Conservation (phyloP, 2,888 invertebrate species). For the Philaethria dido region DNA sequence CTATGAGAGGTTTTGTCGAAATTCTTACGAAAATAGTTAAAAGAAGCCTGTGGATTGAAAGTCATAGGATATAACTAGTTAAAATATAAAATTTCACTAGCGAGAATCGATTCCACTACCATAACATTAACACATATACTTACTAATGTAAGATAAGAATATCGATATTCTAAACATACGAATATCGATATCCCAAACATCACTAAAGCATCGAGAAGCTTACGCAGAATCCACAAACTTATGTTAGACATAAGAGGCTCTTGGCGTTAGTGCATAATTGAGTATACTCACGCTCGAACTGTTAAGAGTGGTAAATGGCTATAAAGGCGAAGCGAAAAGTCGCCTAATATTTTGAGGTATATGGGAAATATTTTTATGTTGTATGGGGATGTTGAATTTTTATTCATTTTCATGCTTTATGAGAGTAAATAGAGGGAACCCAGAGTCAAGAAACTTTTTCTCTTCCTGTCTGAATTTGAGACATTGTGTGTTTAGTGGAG, state of each 20-base stretch:
- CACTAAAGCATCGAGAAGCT: slow-evolving; percentile 25
- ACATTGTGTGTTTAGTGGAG: too few species aligned
- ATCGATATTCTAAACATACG: neutral
- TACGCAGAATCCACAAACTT: slow-evolving; percentile 38
- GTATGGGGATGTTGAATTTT: too few species aligned
- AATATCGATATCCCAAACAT: slow-evolving; percentile 1
- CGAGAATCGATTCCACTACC: too few species aligned
- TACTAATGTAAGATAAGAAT: neutral
- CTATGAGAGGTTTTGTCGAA: too few species aligned
- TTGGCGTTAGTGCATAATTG: slow-evolving; percentile 47
- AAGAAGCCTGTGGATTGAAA: too few species aligned
- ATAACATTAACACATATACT: neutral
- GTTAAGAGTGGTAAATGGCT: slow-evolving; percentile 37
- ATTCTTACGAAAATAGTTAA: too few species aligned
- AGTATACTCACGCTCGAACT: slow-evolving; percentile 43
- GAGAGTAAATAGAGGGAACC: too few species aligned
- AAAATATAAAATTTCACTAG: too few species aligned
- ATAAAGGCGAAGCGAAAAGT: slow-evolving; percentile 27
- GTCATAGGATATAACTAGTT: too few species aligned
- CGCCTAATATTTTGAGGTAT: neutral
- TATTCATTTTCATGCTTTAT: too few species aligned
- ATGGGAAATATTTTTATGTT: neutral
- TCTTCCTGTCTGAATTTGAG: too few species aligned
- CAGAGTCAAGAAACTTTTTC: too few species aligned
- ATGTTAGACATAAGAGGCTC: slow-evolving; percentile 43